A percentile compares a stretch with the other conserved stretches of the same genome.
These are phyloP conservation scores for Glaucidium brasilianum DNA, from an alignment of 2,113 vertebrate genomes.

Conservation along the genomic window DNA sequence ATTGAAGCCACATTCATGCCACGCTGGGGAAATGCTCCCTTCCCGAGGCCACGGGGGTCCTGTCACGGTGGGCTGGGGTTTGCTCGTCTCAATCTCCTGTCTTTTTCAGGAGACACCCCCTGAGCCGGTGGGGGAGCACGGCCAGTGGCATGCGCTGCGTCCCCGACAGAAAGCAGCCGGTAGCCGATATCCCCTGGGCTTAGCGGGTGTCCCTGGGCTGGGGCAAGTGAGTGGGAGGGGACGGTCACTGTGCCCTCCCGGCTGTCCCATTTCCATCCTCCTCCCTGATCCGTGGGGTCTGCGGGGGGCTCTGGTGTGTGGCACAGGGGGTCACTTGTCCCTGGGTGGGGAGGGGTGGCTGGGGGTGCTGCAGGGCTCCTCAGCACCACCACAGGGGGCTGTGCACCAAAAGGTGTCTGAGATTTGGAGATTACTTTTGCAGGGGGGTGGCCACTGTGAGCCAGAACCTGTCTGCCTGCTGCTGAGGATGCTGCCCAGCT, in stretches of 20 bases:
- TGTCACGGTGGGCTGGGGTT: fast-evolving
- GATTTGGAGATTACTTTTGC: neutral
- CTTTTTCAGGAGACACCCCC: neutral
- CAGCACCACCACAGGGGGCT: neutral
- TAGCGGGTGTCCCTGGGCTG: neutral
- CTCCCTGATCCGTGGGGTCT: neutral
- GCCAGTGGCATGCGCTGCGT: fast-evolving
- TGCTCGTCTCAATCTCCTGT: neutral
- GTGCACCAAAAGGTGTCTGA: neutral
- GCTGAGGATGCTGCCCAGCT: neutral
- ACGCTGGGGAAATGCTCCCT: neutral
- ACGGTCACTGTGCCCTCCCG: neutral
- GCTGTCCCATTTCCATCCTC: neutral
- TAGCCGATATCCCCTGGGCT: neutral
- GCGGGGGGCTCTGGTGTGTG: neutral
- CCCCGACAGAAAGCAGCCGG: neutral
- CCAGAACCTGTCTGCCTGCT: neutral
- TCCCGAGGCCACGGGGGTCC: neutral
- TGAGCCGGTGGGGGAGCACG: fast-evolving
- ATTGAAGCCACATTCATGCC: fast-evolving
- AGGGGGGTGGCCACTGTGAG: neutral
- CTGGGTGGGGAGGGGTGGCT: neutral
- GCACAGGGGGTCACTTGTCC: no score
- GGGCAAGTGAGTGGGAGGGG: fast-evolving
- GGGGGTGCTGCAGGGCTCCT: neutral